Evolutionary conservation across 2,888 invertebrate species (phyloP).

Genomic region (Fragum whitleyi): DNA sequence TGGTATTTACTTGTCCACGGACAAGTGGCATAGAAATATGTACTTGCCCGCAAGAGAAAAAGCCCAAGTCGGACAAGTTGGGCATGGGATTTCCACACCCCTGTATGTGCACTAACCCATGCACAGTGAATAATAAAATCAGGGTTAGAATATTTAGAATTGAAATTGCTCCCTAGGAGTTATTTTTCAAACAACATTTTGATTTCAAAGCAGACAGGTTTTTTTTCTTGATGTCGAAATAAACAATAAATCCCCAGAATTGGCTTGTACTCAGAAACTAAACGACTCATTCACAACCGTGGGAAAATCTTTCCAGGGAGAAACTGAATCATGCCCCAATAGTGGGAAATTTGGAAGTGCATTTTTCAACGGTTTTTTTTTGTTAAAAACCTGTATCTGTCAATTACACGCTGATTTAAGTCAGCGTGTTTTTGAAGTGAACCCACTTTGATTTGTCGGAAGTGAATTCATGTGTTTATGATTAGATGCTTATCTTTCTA

Average conservation of each 20-base stretch:
- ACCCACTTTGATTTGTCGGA: not conserved
- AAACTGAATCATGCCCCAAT: not conserved
- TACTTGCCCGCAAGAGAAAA: too few relatives aligned
- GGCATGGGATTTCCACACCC: too few relatives aligned
- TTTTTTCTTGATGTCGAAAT: conserved; percentile 4
- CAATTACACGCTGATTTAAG: not conserved
- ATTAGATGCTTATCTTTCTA: not conserved
- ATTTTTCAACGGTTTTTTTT: not conserved
- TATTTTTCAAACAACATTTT: too few relatives aligned
- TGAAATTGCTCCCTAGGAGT: too few relatives aligned
- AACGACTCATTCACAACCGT: not conserved
- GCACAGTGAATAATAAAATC: too few relatives aligned
- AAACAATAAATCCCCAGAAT: conserved; percentile 8
- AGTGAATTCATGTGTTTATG: conserved; percentile 4
- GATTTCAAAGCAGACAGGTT: not conserved
- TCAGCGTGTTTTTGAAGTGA: not conserved
- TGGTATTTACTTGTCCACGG: too few relatives aligned
- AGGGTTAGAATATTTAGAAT: too few relatives aligned
- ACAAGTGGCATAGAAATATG: too few relatives aligned
- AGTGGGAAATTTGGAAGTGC: conserved; percentile 14
- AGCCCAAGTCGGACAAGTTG: too few relatives aligned
- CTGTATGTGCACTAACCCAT: too few relatives aligned
- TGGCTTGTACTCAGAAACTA: not conserved
- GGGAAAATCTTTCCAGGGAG: conserved; percentile 3
- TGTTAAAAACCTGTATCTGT: not conserved